Evolutionary conservation across 2,888 invertebrate genomes (phyloP).

Genomic region (Sminthurinus aureus): DNA sequence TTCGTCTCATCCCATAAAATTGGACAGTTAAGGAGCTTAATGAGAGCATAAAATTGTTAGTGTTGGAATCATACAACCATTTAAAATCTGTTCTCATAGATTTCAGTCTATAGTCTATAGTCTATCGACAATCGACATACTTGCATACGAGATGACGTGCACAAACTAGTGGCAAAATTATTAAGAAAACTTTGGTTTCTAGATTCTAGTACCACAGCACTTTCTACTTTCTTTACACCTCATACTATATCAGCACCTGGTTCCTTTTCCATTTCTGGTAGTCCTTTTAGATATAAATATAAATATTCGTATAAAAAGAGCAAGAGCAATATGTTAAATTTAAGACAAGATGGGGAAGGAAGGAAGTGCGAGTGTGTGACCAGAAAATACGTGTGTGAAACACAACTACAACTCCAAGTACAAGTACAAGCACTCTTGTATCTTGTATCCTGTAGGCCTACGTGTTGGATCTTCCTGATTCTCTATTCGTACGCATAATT

Average conservation of each 20-base stretch:
- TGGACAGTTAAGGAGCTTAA: too few relatives aligned
- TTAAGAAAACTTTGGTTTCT: not conserved
- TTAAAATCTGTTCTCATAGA: too few relatives aligned
- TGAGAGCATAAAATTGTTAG: too few relatives aligned
- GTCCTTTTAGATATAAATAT: not conserved
- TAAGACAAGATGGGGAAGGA: not conserved
- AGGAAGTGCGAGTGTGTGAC: slow-evolving; percentile 29
- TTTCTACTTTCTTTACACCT: not conserved
- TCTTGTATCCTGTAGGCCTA: too few relatives aligned
- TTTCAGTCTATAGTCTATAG: too few relatives aligned
- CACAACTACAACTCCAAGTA: too few relatives aligned
- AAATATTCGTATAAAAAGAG: not conserved
- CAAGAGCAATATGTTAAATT: not conserved
- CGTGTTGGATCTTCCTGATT: not conserved
- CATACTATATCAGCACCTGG: not conserved
- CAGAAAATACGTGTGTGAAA: not conserved
- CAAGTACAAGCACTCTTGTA: not conserved
- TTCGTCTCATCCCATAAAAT: too few relatives aligned
- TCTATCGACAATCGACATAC: too few relatives aligned
- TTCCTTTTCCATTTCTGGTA: not conserved
- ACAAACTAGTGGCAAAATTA: too few relatives aligned
- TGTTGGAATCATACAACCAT: too few relatives aligned
- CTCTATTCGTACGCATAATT: not conserved
- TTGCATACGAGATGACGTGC: too few relatives aligned
- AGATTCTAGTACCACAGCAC: not conserved